Evolutionary conservation across 2,888 invertebrate genomes (phyloP).

Genomic region (Frankliniella intonsa): DNA sequence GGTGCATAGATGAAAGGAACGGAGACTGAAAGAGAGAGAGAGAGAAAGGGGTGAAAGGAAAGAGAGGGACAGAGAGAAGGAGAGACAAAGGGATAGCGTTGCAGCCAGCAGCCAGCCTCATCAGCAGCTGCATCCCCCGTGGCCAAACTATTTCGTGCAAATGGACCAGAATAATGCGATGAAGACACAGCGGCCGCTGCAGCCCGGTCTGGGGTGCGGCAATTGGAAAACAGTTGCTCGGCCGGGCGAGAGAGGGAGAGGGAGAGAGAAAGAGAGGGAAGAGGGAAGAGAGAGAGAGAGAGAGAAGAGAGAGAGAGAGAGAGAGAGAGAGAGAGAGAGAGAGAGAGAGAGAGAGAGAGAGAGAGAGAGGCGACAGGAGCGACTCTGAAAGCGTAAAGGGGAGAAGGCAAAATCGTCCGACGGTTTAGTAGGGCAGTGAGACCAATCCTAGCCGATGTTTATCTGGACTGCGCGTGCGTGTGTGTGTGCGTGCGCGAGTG

Average conservation of each 20-base stretch:
- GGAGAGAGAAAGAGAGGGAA: neutral
- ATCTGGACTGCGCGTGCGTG: neutral
- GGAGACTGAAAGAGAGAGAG: neutral
- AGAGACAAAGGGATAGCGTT: too few relatives aligned
- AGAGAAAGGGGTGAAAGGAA: neutral
- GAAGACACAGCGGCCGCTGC: too few relatives aligned
- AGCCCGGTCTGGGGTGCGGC: too few relatives aligned
- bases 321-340: neutral
- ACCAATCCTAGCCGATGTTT: neutral
- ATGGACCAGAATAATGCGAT: too few relatives aligned
- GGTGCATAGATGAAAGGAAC: neutral
- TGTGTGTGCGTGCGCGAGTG: neutral
- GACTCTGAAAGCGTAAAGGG: neutral
- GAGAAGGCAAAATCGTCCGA: neutral
- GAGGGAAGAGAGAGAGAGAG: neutral
- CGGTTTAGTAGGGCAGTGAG: neutral
- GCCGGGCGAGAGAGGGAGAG: neutral
- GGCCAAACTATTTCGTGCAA: too few relatives aligned
- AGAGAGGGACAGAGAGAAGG: neutral
- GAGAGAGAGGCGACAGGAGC: neutral
- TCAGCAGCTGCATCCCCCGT: too few relatives aligned
- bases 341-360: neutral
- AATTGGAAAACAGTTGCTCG: too few relatives aligned
- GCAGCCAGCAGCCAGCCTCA: too few relatives aligned
- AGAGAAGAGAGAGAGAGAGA: neutral